Evolutionary conservation across 2,113 vertebrate species (phyloP).

Genomic region (Columba janthina): DNA sequence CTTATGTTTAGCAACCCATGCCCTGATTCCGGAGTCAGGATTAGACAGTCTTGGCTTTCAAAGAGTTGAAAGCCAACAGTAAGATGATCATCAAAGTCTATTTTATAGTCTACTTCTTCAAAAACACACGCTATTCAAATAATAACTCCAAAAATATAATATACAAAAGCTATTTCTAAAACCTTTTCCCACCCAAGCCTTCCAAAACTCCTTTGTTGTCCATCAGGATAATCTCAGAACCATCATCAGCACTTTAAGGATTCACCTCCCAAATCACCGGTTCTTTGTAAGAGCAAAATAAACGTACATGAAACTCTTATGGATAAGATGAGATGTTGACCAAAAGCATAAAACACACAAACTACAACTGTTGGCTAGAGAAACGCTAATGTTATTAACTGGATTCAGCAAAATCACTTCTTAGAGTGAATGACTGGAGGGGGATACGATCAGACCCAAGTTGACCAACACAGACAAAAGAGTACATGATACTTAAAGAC

Average conservation of each 20-base stretch:
- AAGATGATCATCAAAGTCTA: background rate
- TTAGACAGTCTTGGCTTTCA: background rate
- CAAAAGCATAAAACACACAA: background rate
- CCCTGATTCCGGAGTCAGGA: background rate
- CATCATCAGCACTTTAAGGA: background rate
- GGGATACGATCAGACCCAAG: background rate
- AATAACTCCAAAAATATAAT: background rate
- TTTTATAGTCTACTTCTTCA: background rate
- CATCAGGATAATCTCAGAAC: background rate
- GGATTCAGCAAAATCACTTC: background rate
- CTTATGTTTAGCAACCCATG: background rate
- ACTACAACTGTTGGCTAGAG: background rate
- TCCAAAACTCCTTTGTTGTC: background rate
- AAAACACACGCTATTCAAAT: background rate
- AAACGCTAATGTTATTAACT: background rate
- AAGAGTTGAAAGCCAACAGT: background rate
- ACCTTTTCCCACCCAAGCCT: background rate
- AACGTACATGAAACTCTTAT: accelerated
- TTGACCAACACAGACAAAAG: background rate
- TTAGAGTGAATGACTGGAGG: background rate
- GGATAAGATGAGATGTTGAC: background rate
- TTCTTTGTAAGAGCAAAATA: background rate
- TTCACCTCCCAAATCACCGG: background rate
- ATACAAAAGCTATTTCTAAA: background rate
- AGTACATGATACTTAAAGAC: background rate